phyloP scores from a whole-genome alignment of 2,113 vertebrate species.

The Heterocephalus glaber region DNA sequence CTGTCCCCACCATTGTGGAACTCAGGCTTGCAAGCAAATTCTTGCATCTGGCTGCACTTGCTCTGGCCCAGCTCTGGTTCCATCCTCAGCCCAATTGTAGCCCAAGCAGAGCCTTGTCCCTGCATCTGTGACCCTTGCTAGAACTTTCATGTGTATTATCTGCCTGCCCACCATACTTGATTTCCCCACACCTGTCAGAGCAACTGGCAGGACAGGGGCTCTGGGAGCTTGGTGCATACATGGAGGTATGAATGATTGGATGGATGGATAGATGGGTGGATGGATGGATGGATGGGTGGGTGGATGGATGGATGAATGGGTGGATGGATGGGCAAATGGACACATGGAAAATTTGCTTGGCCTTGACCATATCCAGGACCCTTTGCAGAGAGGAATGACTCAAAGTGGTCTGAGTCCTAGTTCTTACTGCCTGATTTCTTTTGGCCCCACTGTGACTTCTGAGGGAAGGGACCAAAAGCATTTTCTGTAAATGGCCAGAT shows the following conservation, averaged over 20 bases:
- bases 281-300: not conserved
- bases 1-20: not conserved
- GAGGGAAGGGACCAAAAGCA: not conserved
- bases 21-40: not conserved
- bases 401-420: not conserved
- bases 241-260: not conserved
- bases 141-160: rapidly evolving
- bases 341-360: not conserved
- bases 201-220: not conserved
- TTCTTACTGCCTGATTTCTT: not conserved
- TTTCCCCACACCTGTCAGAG: not conserved
- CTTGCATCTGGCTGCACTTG: not conserved
- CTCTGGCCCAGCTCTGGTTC: not conserved
- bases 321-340: not conserved
- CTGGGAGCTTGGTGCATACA: not conserved
- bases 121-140: not conserved
- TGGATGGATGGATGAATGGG: not conserved
- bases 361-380: not conserved
- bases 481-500: not conserved
- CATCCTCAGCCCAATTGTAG: not conserved
- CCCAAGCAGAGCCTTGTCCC: not conserved
- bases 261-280: not conserved
- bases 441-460: not conserved
- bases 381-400: not conserved
- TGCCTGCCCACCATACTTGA: rapidly evolving